Percentiles rank a stretch among this genome's conserved stretches.
These are phyloP conservation scores for Dicaeum eximium DNA, from an alignment of 2,113 vertebrate species.

Conservation along the genomic window DNA sequence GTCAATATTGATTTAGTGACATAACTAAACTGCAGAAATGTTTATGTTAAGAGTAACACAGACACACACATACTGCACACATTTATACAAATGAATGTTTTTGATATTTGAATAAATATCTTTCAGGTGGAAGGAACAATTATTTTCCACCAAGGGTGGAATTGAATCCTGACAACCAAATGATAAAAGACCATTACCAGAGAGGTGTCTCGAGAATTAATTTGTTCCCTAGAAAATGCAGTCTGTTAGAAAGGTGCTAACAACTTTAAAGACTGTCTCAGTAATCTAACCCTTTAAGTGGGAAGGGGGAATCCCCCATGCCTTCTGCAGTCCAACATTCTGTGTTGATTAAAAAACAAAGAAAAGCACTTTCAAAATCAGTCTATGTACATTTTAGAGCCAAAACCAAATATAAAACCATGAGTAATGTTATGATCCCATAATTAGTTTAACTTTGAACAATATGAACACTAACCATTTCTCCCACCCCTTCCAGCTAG, in stretches of 20 bases:
- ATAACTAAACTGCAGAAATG: conserved; percentile 37
- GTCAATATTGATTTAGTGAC: conserved; percentile 57
- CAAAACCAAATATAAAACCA: not conserved
- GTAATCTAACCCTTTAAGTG: not conserved
- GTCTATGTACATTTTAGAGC: not conserved
- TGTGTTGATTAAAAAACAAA: not conserved
- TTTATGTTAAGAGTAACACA: not conserved
- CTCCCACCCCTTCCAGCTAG: not conserved
- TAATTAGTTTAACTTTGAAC: not conserved
- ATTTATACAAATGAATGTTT: not conserved
- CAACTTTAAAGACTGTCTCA: not conserved
- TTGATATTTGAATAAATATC: not conserved
- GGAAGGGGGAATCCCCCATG: not conserved
- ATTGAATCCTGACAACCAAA: not conserved
- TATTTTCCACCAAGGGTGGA: not conserved
- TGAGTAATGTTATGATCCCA: not conserved
- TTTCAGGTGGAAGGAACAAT: not conserved
- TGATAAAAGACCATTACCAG: not conserved
- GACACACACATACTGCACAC: not conserved
- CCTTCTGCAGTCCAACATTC: not conserved
- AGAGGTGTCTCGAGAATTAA: not conserved
- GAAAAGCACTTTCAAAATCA: not conserved
- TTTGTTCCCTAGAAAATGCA: not conserved
- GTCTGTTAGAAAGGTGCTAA: not conserved
- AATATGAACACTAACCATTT: not conserved